Evolutionary conservation across 2,113 vertebrate species (phyloP).

Genomic region (Nothocercus nigrocapillus): DNA sequence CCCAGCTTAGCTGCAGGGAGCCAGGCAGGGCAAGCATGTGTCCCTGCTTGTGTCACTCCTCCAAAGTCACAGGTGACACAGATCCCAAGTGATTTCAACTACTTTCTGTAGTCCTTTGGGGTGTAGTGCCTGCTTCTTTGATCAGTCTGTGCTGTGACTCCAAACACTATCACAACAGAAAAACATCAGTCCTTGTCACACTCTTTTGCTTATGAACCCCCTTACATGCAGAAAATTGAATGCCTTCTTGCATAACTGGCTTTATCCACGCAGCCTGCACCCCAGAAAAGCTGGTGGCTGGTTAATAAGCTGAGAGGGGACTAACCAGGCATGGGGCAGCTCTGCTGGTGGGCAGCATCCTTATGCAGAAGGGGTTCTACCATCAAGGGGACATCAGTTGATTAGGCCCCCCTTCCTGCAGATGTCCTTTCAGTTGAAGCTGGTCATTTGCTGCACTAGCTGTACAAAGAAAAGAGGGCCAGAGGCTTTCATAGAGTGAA

Average conservation of each 20-base stretch:
- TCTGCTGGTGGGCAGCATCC: background rate
- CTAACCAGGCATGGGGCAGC: background rate
- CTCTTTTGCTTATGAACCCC: background rate
- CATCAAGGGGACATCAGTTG: background rate
- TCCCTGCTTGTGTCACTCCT: background rate
- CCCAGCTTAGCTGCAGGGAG: background rate
- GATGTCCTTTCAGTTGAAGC: background rate
- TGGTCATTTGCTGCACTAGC: background rate
- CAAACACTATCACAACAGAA: background rate
- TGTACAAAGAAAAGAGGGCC: background rate
- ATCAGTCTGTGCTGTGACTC: background rate
- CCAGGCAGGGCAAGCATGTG: background rate
- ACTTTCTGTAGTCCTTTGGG: background rate
- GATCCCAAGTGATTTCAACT: background rate
- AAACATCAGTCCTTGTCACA: background rate
- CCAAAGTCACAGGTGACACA: background rate
- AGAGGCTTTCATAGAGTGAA: background rate
- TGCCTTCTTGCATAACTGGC: background rate
- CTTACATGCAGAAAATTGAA: background rate
- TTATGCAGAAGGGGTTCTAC: background rate
- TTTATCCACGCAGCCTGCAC: background rate
- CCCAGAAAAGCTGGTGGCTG: background rate
- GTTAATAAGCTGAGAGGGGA: background rate
- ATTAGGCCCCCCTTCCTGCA: background rate
- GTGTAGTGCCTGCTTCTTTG: background rate